These are phyloP conservation scores for Caenorhabditis zanzibari DNA, from an alignment of 2,888 invertebrate species.

Conservation along the genomic window DNA sequence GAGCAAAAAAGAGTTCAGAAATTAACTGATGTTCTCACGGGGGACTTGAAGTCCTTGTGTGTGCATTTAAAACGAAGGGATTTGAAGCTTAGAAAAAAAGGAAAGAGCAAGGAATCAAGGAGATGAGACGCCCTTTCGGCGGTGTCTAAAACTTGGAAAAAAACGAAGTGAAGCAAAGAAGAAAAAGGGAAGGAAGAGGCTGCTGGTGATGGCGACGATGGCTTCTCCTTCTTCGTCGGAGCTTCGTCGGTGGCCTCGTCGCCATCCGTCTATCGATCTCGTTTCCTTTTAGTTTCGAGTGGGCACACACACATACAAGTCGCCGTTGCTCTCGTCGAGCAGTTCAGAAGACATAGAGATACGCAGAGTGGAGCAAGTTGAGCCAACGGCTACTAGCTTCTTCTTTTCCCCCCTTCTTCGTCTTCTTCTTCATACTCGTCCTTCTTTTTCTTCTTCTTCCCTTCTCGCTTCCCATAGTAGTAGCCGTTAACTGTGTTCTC, in stretches of 20 bases:
- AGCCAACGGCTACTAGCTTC: conserved; percentile 64
- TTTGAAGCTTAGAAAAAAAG: background rate
- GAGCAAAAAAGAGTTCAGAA: conserved; percentile 29
- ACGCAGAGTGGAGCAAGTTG: conserved; percentile 59
- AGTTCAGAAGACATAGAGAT: conserved; percentile 57
- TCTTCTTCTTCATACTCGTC: conserved; percentile 31
- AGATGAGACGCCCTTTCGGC: conserved; percentile 44
- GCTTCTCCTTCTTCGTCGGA: conserved; percentile 58
- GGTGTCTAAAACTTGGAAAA: conserved; percentile 48
- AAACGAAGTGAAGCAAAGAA: conserved; percentile 30
- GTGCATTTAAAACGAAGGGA: conserved; percentile 5
- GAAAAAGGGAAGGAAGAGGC: conserved; percentile 39
- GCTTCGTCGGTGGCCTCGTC: conserved; percentile 61
- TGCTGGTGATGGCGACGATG: conserved; percentile 59
- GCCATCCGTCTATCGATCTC: conserved; percentile 66
- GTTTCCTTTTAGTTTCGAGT: conserved; percentile 66
- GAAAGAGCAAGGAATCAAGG: conserved; percentile 31
- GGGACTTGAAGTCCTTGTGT: conserved; percentile 38
- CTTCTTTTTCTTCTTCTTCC: conserved; percentile 32
- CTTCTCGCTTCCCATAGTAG: conserved; percentile 55
- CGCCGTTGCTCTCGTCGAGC: conserved; percentile 47
- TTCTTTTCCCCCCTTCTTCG: conserved; percentile 42
- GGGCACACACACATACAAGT: conserved; percentile 59
- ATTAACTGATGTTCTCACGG: conserved; percentile 45
- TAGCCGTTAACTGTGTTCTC: conserved; percentile 34